Percentiles rank a stretch among this genome's conserved stretches.
phyloP scores from a whole-genome alignment of 2,888 invertebrate species.

The Drosophila differens region DNA sequence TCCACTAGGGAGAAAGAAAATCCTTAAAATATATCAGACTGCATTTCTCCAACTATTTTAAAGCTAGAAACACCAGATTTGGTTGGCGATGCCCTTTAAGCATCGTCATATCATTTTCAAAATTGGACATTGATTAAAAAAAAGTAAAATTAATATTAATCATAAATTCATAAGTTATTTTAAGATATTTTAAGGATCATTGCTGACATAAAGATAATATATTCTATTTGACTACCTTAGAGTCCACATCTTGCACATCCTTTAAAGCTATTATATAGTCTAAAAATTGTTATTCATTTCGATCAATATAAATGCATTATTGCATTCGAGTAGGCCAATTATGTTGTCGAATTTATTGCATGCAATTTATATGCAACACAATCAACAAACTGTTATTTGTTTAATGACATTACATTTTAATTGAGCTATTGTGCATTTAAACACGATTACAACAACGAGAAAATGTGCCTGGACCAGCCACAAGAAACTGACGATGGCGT shows the following conservation, averaged over 20 bases:
- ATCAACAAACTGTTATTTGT: slow-evolving; percentile 57
- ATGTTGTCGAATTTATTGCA: slow-evolving; percentile 10
- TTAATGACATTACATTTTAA: slow-evolving; percentile 66
- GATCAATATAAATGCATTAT: background rate
- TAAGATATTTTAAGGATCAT: background rate
- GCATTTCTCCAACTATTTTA: background rate
- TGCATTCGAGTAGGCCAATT: background rate
- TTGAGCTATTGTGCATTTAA: slow-evolving; percentile 62
- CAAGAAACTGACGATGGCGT: slow-evolving; percentile 1
- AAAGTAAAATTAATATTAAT: background rate
- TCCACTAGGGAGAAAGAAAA: background rate
- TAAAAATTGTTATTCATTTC: background rate
- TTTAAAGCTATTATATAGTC: background rate
- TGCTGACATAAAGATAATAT: background rate
- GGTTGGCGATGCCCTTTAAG: background rate
- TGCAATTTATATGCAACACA: slow-evolving; percentile 37
- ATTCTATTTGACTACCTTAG: background rate
- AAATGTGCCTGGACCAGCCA: slow-evolving; percentile 10
- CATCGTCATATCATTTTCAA: background rate
- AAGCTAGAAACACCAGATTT: background rate
- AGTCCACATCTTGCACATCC: background rate
- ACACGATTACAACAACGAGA: slow-evolving; percentile 28
- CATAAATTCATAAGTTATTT: background rate
- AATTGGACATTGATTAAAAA: background rate
- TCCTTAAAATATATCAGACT: background rate